Conservation (phyloP, 2,797 vertebrate species). For the Bradypus variegatus region DNA sequence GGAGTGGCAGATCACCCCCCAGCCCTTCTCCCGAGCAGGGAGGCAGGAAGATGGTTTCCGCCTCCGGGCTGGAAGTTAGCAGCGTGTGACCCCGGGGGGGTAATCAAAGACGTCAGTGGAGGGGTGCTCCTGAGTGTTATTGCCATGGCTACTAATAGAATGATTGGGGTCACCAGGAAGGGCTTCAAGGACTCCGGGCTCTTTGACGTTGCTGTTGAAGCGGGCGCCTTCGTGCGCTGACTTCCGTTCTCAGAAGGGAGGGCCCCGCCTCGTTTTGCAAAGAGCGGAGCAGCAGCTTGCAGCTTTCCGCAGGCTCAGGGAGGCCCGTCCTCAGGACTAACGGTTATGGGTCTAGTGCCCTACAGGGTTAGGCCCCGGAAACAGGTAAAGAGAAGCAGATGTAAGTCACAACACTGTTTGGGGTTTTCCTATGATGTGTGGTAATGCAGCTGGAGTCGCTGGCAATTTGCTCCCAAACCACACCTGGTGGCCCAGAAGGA, state of each 20-base stretch:
- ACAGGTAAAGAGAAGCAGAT: not conserved
- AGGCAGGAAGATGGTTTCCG: slow-evolving; percentile 42
- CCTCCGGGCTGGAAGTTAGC: not conserved
- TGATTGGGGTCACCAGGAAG: slow-evolving; percentile 55
- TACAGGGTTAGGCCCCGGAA: not conserved
- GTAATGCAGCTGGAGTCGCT: fast-evolving
- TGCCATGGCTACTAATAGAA: slow-evolving; percentile 14
- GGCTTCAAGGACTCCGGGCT: slow-evolving; percentile 28
- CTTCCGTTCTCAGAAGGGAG: slow-evolving; percentile 10
- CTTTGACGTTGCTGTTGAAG: not conserved
- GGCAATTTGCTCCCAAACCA: not conserved
- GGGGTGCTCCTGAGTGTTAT: slow-evolving; percentile 19
- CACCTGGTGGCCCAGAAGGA: not conserved
- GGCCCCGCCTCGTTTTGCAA: fast-evolving
- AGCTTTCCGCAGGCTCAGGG: fast-evolving
- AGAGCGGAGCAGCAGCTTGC: too few relatives aligned
- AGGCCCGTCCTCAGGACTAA: not conserved
- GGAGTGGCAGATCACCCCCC: not conserved
- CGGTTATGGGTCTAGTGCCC: fast-evolving
- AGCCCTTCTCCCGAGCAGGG: not conserved
- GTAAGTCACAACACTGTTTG: not conserved
- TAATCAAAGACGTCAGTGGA: not conserved
- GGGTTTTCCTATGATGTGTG: not conserved
- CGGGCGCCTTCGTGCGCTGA: not conserved
- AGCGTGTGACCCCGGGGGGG: slow-evolving; percentile 2